Evolutionary conservation across 37 sponge, comb jelly and placozoan species (phyloP).

Genomic region (Petrosia ficiformis): DNA sequence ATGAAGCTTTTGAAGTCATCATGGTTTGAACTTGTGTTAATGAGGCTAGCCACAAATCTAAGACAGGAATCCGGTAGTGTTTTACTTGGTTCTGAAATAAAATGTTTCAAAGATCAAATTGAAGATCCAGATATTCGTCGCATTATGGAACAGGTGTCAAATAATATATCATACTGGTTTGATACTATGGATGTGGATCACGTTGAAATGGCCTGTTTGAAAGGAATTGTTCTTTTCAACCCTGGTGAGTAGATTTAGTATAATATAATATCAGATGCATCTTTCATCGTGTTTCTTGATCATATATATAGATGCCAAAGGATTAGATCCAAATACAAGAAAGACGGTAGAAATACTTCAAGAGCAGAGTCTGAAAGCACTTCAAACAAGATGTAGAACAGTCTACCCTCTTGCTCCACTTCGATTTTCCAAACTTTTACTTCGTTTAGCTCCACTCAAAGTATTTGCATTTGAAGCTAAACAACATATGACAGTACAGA

Average conservation of each 20-base stretch:
- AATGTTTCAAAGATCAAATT: constrained; percentile 43
- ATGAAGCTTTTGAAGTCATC: constrained; percentile 76
- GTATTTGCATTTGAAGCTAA: constrained; percentile 65
- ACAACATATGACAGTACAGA: constrained; percentile 82
- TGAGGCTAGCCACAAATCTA: constrained; percentile 58
- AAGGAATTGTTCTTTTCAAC: constrained; percentile 84
- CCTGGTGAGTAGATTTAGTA: constrained; percentile 67
- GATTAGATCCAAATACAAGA: constrained; percentile 48
- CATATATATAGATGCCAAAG: constrained; percentile 50
- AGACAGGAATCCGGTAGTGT: constrained; percentile 64
- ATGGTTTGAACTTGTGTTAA: constrained; percentile 80
- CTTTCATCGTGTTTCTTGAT: not conserved
- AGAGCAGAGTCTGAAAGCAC: constrained; percentile 64
- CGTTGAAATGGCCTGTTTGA: constrained; percentile 83
- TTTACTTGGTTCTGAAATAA: constrained; percentile 55
- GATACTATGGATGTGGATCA: constrained; percentile 81
- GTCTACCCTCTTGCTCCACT: constrained; percentile 63
- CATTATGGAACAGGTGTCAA: constrained; percentile 58
- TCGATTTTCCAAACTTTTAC: constrained; percentile 75
- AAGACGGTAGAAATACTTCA: constrained; percentile 69
- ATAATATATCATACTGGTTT: constrained; percentile 77
- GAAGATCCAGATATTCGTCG: constrained; percentile 74
- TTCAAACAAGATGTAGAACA: constrained; percentile 58
- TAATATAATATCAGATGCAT: not conserved
- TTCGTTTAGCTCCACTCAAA: constrained; percentile 72